Percentiles rank a stretch among this genome's conserved stretches.
phyloP scores from a whole-genome alignment of 1,140 invertebrate species.

The Megalonaias nervosa region DNA sequence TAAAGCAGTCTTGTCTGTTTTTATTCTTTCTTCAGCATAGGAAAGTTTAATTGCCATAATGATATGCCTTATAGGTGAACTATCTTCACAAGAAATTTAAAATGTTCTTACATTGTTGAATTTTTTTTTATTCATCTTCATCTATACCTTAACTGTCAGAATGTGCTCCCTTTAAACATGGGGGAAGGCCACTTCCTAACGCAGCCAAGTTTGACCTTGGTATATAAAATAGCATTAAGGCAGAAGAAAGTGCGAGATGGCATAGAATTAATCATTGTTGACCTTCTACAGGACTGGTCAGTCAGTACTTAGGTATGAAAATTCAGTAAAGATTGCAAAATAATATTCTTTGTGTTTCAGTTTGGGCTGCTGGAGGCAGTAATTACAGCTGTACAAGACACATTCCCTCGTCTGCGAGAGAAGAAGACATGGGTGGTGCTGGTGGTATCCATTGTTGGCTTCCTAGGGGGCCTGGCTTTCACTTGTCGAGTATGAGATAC shows the following conservation, averaged over 20 bases:
- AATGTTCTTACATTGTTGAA: neutral
- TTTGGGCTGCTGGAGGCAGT: constrained; percentile 70
- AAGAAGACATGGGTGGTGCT: constrained; percentile 64
- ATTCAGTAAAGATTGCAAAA: neutral
- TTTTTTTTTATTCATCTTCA: neutral
- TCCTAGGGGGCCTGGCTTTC: constrained; percentile 71
- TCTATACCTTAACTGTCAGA: neutral
- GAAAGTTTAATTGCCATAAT: too few relatives aligned
- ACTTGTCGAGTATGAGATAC: constrained; percentile 66
- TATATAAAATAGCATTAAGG: neutral
- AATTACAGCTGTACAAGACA: constrained; percentile 74
- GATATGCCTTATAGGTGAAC: too few relatives aligned
- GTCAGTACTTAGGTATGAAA: neutral
- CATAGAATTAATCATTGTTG: neutral
- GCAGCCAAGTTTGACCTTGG: too few relatives aligned
- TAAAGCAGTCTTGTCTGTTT: too few relatives aligned
- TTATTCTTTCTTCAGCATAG: too few relatives aligned
- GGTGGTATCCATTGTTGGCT: constrained; percentile 68
- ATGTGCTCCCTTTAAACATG: neutral
- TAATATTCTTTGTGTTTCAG: constrained; percentile 47
- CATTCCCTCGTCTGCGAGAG: constrained; percentile 71
- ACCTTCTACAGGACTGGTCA: neutral
- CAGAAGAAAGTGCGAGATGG: neutral
- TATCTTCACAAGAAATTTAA: neutral
- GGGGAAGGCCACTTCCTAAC: too few relatives aligned